These are phyloP conservation scores for Callosobruchus maculatus DNA, from an alignment of 2,888 invertebrate species.

Conservation along the genomic window DNA sequence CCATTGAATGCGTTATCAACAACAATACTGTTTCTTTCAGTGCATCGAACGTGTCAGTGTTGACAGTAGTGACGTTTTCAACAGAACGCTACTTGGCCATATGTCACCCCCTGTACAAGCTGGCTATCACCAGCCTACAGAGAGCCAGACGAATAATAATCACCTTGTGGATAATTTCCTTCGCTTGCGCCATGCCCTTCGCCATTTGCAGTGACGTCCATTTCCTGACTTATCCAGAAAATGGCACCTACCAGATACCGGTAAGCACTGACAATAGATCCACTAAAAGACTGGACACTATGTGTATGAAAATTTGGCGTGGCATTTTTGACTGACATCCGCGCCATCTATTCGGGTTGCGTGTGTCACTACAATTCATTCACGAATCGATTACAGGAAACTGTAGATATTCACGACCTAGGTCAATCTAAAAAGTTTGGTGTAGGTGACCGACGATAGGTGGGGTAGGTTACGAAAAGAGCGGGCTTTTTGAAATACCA, in stretches of 20 bases:
- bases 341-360: too few species aligned
- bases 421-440: too few species aligned
- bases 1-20: neutral
- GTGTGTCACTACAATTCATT: too few species aligned
- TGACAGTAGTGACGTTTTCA: constrained; percentile 90
- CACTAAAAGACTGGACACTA: too few species aligned
- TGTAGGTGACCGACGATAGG: too few species aligned
- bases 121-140: constrained; percentile 78
- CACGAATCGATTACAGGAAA: too few species aligned
- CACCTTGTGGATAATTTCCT: constrained; percentile 71
- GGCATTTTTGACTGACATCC: too few species aligned
- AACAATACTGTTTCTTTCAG: constrained; percentile 50
- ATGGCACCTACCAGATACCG: constrained; percentile 8
- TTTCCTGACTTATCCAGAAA: constrained; percentile 66
- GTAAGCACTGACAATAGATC: constrained; percentile 14
- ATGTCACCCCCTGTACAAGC: constrained; percentile 80
- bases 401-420: too few species aligned
- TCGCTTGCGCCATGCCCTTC: constrained; percentile 74
- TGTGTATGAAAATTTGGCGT: too few species aligned
- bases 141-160: constrained; percentile 78
- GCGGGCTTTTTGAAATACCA: too few species aligned
- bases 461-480: too few species aligned
- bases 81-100: constrained; percentile 88
- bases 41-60: constrained; percentile 84
- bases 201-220: constrained; percentile 70